Evolutionary conservation across 1,140 invertebrate species (phyloP).

Genomic region (Frieseomelitta varia): DNA sequence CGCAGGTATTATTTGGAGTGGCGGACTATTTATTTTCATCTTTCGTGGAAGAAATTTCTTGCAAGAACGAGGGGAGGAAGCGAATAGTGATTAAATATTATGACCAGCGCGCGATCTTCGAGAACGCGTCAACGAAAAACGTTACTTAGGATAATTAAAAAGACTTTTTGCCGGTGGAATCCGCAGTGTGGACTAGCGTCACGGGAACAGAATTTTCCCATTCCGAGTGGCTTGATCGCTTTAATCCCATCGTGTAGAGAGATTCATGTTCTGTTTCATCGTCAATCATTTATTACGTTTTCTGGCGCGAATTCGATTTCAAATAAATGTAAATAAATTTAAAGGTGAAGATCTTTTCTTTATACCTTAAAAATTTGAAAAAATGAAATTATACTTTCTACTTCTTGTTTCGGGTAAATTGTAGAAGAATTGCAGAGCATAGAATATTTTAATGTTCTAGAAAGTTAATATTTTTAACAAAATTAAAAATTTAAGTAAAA

Average conservation of each 20-base stretch:
- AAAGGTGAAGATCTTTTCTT: neutral
- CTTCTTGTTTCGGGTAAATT: neutral
- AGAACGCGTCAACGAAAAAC: slow-evolving; percentile 71
- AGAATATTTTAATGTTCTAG: neutral
- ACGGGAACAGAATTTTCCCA: slow-evolving; percentile 19
- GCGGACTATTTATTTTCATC: slow-evolving; percentile 67
- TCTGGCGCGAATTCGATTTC: neutral
- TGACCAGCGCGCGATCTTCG: slow-evolving; percentile 78
- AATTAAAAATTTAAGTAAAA: no score
- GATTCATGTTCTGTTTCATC: neutral
- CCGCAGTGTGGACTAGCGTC: slow-evolving; percentile 58
- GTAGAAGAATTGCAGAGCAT: neutral
- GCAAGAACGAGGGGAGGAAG: slow-evolving; percentile 71
- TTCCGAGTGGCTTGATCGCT: slow-evolving; percentile 12
- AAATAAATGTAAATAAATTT: neutral
- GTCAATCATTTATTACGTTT: neutral
- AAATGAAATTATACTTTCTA: neutral
- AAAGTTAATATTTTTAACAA: neutral
- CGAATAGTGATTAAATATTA: slow-evolving; percentile 82
- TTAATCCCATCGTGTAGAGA: neutral
- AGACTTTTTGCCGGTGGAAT: slow-evolving; percentile 72
- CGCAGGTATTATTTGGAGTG: neutral
- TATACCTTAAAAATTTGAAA: neutral
- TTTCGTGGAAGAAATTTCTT: slow-evolving; percentile 50
- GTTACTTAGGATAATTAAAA: slow-evolving; percentile 83